These are phyloP conservation scores for Platysteira castanea DNA, from an alignment of 2,113 vertebrate species.

Conservation along the genomic window DNA sequence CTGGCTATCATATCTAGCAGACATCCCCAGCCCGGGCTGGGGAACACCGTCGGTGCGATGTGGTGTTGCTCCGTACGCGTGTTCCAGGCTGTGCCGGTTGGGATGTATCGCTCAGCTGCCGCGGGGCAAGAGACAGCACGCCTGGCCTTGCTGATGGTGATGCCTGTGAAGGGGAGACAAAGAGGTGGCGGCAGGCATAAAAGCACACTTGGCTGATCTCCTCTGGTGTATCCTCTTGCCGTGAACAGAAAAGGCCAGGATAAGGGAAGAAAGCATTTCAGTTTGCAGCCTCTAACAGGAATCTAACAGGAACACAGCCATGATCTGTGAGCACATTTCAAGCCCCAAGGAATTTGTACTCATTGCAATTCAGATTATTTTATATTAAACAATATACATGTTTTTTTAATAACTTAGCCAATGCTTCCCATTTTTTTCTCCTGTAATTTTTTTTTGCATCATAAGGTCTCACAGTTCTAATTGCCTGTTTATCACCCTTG, in stretches of 20 bases:
- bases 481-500: neutral
- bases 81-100: neutral
- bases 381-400: neutral
- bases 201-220: neutral
- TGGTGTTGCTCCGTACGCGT: fast-evolving
- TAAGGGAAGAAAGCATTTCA: neutral
- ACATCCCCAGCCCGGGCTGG: neutral
- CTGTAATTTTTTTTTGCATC: neutral
- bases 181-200: neutral
- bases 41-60: fast-evolving
- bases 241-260: neutral
- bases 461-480: neutral
- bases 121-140: fast-evolving
- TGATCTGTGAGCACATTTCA: neutral
- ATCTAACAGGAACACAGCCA: neutral
- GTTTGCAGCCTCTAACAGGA: neutral
- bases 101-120: neutral
- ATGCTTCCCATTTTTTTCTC: neutral
- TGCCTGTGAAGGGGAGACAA: neutral
- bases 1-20: neutral
- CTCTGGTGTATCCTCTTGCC: neutral
- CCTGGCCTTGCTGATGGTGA: neutral
- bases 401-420: neutral
- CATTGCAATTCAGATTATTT: neutral
- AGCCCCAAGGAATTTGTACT: neutral